phyloP scores from a whole-genome alignment of 2,888 invertebrate genomes.

The Fragum fragum region DNA sequence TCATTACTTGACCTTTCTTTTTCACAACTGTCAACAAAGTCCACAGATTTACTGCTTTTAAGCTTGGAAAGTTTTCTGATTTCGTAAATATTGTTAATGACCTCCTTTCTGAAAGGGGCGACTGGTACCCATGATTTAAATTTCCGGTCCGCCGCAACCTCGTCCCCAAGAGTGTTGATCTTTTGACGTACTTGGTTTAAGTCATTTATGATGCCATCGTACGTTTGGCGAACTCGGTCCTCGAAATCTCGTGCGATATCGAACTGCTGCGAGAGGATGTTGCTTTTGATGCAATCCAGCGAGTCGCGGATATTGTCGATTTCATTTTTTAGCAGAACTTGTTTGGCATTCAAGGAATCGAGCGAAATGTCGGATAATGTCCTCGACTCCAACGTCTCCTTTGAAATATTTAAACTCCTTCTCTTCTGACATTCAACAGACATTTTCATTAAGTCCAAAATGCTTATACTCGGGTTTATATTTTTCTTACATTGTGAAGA shows the following conservation, averaged over 20 bases:
- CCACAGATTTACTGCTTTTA: conserved; percentile 55
- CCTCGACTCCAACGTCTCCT: conserved; percentile 1
- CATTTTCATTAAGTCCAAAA: too few relatives aligned
- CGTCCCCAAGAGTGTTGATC: conserved; percentile 52
- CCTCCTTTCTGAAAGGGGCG: conserved; percentile 34
- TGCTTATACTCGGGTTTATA: too few relatives aligned
- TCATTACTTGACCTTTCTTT: neutral
- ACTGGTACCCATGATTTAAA: conserved; percentile 49
- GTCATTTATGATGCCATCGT: conserved; percentile 59
- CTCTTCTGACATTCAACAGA: neutral
- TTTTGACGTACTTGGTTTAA: conserved; percentile 52
- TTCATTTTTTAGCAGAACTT: conserved; percentile 38
- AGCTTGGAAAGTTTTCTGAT: conserved; percentile 35
- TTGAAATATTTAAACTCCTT: conserved; percentile 8
- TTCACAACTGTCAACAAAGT: conserved; percentile 51
- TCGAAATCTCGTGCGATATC: conserved; percentile 58
- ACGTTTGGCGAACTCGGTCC: conserved; percentile 51
- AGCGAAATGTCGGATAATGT: conserved; percentile 26
- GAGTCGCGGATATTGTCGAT: conserved; percentile 48
- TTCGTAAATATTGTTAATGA: conserved; percentile 31
- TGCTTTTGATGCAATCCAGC: conserved; percentile 43
- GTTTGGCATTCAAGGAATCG: conserved; percentile 20
- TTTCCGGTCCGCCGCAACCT: conserved; percentile 34
- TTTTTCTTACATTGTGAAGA: too few relatives aligned
- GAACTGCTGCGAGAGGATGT: conserved; percentile 50